A percentile compares a stretch with the other conserved stretches of the same genome.
Evolutionary conservation across 2,888 invertebrate species (phyloP).

Genomic region (Cacoxenus indagator): DNA sequence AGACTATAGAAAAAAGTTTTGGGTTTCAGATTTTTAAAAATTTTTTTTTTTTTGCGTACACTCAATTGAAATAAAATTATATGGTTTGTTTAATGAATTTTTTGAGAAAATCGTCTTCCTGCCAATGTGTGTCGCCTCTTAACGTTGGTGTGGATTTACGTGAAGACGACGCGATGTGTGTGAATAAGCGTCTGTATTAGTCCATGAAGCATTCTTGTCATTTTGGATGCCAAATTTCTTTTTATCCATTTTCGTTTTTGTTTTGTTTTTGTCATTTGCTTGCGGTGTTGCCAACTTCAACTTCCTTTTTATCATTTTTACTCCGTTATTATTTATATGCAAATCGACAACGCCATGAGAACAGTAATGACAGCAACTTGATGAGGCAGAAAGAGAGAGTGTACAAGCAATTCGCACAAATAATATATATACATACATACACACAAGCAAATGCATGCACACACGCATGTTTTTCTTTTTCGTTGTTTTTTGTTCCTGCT

Average conservation of each 20-base stretch:
- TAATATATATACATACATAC: constrained; percentile 28
- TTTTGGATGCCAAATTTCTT: too few relatives aligned
- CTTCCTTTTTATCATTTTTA: constrained; percentile 64
- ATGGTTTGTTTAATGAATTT: too few relatives aligned
- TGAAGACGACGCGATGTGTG: neutral
- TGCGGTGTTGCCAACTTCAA: constrained; percentile 46
- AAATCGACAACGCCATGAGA: constrained; percentile 46
- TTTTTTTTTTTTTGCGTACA: too few relatives aligned
- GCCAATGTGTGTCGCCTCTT: too few relatives aligned
- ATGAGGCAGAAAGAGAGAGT: too few relatives aligned
- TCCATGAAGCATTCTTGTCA: constrained; percentile 27
- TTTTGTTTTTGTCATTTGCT: constrained; percentile 23
- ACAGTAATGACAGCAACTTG: neutral
- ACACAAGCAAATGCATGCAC: too few relatives aligned
- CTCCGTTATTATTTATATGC: constrained; percentile 64
- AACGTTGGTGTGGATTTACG: too few relatives aligned
- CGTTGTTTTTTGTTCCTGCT: constrained; percentile 26
- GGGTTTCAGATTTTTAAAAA: too few relatives aligned
- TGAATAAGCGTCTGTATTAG: too few relatives aligned
- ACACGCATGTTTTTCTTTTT: constrained; percentile 28
- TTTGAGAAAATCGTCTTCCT: too few relatives aligned
- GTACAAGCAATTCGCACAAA: constrained; percentile 9
- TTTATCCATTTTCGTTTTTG: constrained; percentile 24
- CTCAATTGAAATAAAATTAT: too few relatives aligned
- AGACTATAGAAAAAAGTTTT: too few relatives aligned